Percentiles rank a stretch among this genome's conserved stretches.
These are phyloP conservation scores for Parazoanthus darwini DNA, from an alignment of 92 coral and sea anemone genomes.

Conservation along the genomic window DNA sequence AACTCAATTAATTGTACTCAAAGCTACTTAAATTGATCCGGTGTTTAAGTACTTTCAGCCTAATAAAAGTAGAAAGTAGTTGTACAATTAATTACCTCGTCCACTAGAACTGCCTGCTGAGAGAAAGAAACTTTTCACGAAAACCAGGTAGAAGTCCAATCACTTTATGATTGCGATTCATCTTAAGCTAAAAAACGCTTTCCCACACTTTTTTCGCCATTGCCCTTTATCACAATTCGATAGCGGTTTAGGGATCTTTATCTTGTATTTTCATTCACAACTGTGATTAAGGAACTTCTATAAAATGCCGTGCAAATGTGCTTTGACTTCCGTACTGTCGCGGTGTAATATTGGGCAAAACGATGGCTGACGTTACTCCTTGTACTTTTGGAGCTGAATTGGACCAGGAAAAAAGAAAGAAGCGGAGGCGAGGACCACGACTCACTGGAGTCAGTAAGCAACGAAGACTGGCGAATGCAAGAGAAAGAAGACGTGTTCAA, in stretches of 20 bases:
- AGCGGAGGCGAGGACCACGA: constrained; percentile 73
- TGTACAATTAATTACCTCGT: background rate
- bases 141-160: background rate
- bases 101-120: background rate
- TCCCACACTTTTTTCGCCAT: constrained; percentile 7
- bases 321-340: background rate
- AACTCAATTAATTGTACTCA: constrained; percentile 6
- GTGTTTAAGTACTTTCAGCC: constrained; percentile 10
- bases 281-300: constrained; percentile 22
- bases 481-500: constrained; percentile 87
- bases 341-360: background rate
- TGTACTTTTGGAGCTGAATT: background rate
- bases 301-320: constrained; percentile 14
- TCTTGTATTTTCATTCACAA: constrained; percentile 48
- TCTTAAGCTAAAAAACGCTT: background rate
- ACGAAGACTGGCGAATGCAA: constrained; percentile 83
- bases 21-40: constrained; percentile 6
- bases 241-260: constrained; percentile 39
- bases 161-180: background rate
- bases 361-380: constrained; percentile 43
- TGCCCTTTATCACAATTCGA: constrained; percentile 37
- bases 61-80: background rate
- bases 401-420: constrained; percentile 61
- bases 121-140: background rate
- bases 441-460: constrained; percentile 88